These are phyloP conservation scores for Caenorhabditis brenneri DNA, from an alignment of 1,140 invertebrate species.

Conservation along the genomic window DNA sequence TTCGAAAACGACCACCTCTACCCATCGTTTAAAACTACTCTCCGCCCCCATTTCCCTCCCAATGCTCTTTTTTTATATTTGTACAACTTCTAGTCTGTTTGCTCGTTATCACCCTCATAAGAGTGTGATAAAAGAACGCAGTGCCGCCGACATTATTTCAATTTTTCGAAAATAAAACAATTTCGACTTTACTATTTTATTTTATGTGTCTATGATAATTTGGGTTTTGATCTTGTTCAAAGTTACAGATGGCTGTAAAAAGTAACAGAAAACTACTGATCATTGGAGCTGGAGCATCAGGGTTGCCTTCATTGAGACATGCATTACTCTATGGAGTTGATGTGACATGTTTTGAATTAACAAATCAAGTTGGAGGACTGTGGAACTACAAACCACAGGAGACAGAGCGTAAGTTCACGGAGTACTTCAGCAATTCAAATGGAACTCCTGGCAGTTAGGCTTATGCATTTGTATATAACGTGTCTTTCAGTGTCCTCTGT, in stretches of 20 bases:
- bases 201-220: not conserved
- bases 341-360: constrained; percentile 72
- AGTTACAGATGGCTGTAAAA: not conserved
- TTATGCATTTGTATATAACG: constrained; percentile 47
- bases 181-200: not conserved
- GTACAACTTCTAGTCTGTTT: constrained; percentile 31
- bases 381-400: constrained; percentile 68
- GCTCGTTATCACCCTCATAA: not conserved
- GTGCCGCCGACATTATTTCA: not conserved
- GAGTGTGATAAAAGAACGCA: constrained; percentile 20
- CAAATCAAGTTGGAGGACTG: constrained; percentile 70
- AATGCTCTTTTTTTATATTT: not conserved
- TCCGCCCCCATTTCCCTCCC: too few relatives aligned
- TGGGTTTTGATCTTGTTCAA: not conserved
- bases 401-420: constrained; percentile 46
- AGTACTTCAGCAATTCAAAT: too few relatives aligned
- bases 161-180: not conserved
- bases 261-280: constrained; percentile 50
- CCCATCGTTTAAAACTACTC: too few relatives aligned
- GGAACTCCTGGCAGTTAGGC: too few relatives aligned
- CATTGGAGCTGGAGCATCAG: constrained; percentile 72
- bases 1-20: not conserved
- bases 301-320: constrained; percentile 69
- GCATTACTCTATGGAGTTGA: constrained; percentile 66
- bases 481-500: constrained; percentile 66